Evolutionary conservation across 2,797 vertebrate species (phyloP).

Genomic region (Acrossocheilus wenchowensis): DNA sequence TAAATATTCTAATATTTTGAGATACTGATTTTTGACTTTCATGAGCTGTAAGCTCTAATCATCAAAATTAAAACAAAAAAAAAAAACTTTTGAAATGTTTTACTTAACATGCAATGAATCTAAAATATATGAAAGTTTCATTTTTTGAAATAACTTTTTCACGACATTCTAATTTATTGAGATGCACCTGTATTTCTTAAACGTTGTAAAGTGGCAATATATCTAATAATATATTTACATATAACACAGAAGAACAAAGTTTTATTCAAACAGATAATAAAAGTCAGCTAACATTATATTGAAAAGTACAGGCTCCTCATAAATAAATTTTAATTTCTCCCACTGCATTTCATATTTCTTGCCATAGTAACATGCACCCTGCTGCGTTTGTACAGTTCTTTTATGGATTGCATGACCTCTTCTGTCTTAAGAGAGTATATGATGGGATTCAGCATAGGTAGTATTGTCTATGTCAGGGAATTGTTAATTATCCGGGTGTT

Average conservation of each 20-base stretch:
- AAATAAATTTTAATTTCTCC: neutral
- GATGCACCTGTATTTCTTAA: neutral
- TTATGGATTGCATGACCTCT: constrained; percentile 68
- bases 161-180: too few species aligned
- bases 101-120: too few species aligned
- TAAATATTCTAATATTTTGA: too few species aligned
- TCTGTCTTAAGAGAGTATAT: constrained; percentile 43
- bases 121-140: too few species aligned
- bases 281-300: neutral
- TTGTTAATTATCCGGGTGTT: too few species aligned
- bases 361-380: neutral
- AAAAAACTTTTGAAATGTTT: too few species aligned
- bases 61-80: too few species aligned
- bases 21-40: too few species aligned
- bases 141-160: too few species aligned
- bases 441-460: too few species aligned
- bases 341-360: neutral
- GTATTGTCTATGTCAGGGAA: too few species aligned
- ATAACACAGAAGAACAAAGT: neutral
- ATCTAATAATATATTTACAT: neutral
- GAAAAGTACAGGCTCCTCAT: neutral
- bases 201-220: neutral
- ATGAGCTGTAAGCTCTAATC: too few species aligned
- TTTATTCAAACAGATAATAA: neutral
- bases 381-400: constrained; percentile 44